Base-by-base conservation (phyloP, 2,113 vertebrate genomes). In the Siniperca knerii region DNA sequence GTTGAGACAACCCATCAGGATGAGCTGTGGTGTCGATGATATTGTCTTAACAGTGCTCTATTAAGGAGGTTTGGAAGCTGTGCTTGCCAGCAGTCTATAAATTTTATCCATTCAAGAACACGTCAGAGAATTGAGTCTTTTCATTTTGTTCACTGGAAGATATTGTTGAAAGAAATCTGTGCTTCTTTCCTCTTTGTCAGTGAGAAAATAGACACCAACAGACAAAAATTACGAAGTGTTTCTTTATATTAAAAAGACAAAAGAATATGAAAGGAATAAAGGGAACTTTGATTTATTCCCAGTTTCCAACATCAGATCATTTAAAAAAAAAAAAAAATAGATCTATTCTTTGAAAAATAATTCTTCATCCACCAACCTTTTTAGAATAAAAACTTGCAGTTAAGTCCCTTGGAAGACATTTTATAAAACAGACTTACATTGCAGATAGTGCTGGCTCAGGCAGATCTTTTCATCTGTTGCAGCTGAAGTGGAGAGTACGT, bases 1-100 rank as follows among this genome's bases (percentile, higher is more conserved):
- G 85, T 93, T 93, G 52, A 85, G 77, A 88, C 91, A 94, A 50
- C 77, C 90, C 94, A 95, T 95, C 73, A 87, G 88, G 79, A 83
- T 70, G 75, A 90, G 86, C 52, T 84, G 75, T 35, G 52, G 6
- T 21, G 82, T 79, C 23, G 46, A 75, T 50, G 58, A 71, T 76
- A 46, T 21, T 52, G 58, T 74, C 77, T 60, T 66, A 84, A 61
- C n/a, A 25, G 60, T 16, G 44, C 29, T 87, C 66, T 79, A 37
- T 77, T 79, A 2, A 52, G 73, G 23, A 74, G 60, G 62, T 25
- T 73, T 69, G 29, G 69, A 85, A 73, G 72, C 65, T 62, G 65
- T 65, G 70, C 61, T 87, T 57, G 37, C 50, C 84, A 81, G 69
- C 57, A 80, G 82, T 67, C 71, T 80, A 21, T 74, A 69, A 79